Conservation (phyloP, 2,113 vertebrate species). For the Todiramphus saurophagus region DNA sequence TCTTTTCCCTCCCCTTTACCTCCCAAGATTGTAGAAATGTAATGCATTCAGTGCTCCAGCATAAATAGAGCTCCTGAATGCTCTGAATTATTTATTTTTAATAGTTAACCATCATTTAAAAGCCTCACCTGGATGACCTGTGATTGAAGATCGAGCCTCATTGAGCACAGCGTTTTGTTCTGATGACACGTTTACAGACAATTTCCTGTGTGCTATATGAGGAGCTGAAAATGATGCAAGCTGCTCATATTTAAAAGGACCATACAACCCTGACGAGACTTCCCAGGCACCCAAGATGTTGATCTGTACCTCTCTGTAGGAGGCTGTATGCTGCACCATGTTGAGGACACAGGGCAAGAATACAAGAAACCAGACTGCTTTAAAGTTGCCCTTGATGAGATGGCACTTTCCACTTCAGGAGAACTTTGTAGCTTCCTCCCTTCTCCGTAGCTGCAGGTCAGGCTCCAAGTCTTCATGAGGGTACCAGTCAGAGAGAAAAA, state of each 20-base stretch:
- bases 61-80: conserved; percentile 1
- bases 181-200: conserved; percentile 20
- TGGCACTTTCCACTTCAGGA: background rate
- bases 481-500: background rate
- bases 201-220: conserved; percentile 17
- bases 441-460: background rate
- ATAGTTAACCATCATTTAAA: conserved; percentile 46
- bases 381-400: background rate
- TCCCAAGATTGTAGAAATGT: background rate
- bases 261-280: background rate
- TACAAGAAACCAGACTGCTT: background rate
- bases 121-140: conserved; percentile 34
- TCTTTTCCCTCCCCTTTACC: background rate
- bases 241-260: background rate
- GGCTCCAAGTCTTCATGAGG: background rate
- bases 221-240: background rate
- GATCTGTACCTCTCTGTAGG: background rate
- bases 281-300: background rate
- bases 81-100: conserved; percentile 60
- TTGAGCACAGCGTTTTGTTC: conserved; percentile 30
- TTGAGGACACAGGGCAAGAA: background rate
- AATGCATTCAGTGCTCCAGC: background rate
- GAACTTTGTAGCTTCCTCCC: background rate
- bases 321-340: background rate
- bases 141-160: conserved; percentile 46